Conservation (phyloP, 1,140 invertebrate species). For the Oncopodura yosiiana region DNA sequence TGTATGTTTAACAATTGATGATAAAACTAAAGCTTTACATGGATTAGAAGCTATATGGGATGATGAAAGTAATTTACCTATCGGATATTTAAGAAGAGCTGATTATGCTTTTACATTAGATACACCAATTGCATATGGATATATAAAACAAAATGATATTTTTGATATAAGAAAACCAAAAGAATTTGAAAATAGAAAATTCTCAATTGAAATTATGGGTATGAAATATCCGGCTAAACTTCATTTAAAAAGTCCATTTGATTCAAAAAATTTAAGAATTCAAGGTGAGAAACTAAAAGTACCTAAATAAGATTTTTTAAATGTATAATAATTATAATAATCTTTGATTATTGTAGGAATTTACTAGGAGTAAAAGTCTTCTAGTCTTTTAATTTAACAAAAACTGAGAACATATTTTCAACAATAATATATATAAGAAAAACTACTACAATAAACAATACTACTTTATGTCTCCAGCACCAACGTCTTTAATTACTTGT, state of each 20-base stretch:
- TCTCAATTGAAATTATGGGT: conserved; percentile 70
- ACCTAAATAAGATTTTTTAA: no score
- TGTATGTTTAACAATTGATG: conserved; percentile 59
- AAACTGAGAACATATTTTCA: no score
- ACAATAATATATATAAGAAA: no score
- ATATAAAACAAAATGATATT: conserved; percentile 36
- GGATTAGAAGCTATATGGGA: conserved; percentile 74
- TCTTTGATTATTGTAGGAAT: no score
- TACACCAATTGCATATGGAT: conserved; percentile 58
- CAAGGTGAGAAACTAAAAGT: conserved; percentile 37
- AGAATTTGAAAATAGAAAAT: conserved; percentile 54
- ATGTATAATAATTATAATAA: no score
- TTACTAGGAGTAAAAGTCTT: no score
- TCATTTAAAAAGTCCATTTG: conserved; percentile 65
- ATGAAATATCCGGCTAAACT: conserved; percentile 56
- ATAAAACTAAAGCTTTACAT: conserved; percentile 57
- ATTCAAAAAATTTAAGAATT: conserved; percentile 56
- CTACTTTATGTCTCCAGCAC: conserved; percentile 38
- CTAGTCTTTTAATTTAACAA: no score
- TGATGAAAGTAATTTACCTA: conserved; percentile 51
- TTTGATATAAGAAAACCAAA: no score
- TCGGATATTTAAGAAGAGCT: conserved; percentile 67
- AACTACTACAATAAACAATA: neutral
- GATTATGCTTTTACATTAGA: conserved; percentile 66
- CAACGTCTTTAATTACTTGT: conserved; percentile 57